Conservation (phyloP, 2,113 vertebrate species). For the Oxygymnocypris stewartii region DNA sequence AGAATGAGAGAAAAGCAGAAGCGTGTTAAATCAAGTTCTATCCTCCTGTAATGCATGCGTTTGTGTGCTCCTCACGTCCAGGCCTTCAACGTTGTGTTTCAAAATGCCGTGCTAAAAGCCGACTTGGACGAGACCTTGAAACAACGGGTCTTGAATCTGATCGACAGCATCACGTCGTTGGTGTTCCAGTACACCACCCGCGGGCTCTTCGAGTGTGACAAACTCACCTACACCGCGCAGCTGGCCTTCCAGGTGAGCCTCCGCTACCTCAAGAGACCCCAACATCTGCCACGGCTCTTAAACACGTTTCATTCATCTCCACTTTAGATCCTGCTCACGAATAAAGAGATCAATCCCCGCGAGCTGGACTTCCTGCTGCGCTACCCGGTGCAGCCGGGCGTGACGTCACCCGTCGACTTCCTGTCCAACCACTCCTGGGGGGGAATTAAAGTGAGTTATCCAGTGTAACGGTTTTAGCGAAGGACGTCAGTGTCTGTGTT, state of each 20-base stretch:
- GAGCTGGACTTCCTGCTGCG: conserved; percentile 94
- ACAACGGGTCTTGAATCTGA: conserved; percentile 81
- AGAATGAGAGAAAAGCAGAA: conserved; percentile 10
- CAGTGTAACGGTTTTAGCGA: not conserved
- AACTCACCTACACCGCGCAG: conserved; percentile 88
- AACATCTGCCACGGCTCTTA: not conserved
- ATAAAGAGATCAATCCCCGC: conserved; percentile 78
- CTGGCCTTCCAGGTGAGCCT: conserved; percentile 89
- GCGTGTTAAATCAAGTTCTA: conserved; percentile 5
- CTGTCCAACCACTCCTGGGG: conserved; percentile 90
- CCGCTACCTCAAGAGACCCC: not conserved
- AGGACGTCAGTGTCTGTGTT: not conserved
- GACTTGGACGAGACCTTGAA: conserved; percentile 74
- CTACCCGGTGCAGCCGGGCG: conserved; percentile 79
- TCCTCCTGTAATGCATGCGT: not conserved
- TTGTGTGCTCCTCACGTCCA: conserved; percentile 58
- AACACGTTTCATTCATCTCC: not conserved
- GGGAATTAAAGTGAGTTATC: conserved; percentile 86
- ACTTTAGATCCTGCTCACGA: conserved; percentile 86
- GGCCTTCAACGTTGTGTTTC: conserved; percentile 91
- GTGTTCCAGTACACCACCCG: conserved; percentile 89
- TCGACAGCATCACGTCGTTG: conserved; percentile 89
- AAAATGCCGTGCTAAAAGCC: conserved; percentile 86
- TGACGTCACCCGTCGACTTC: conserved; percentile 88
- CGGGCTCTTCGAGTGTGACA: conserved; percentile 92